Base-by-base conservation (phyloP, 2,797 vertebrate species). In the Pogonophryne albipinna region DNA sequence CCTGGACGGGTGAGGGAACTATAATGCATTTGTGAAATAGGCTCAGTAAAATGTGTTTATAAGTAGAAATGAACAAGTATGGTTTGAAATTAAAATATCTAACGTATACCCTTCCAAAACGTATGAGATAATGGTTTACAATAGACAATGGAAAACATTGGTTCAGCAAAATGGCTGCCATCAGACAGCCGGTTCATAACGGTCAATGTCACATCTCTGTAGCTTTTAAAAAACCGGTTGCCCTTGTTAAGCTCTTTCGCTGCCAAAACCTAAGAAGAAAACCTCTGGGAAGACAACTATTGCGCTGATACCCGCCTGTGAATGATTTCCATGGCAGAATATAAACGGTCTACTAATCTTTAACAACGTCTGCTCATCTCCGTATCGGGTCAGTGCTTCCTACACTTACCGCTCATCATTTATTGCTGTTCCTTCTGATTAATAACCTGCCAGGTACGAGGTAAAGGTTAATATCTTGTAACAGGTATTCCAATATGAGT, bases 1-100 rank as follows among this genome's bases (percentile, higher is more conserved):
- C 85, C 90, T 99, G 90, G 97, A 99, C 1, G 97, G 97, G 97
- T 99, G 92, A 95, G 97, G 92, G 10, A 34, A 47, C 50, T 38
- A 38, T 9, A 38, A 38, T 38, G 34, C 34, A 38, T 38, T 38
- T 38, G 34, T 38, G 34, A 38, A 38, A 38, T 38, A 9, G 34
- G 34, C 34, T 38, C 8, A 6, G 11, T 10, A 42, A 23, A 23
- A 16, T 41, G 73, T 78, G 63, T 52, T 51, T 58, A 63, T 42
- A 23, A 42, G 50, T 75, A 60, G 50, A 46, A 47, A 11, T 16
- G 38, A 47, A 71, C 16, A 6, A n/a, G 44, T 9, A 20, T 44
- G 45, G 44, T 76, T 56, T 65, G 20, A 67, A 58, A 45, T 13
- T n/a, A 57, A 41, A 17, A 11, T 2, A 16, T 10, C 17, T 38